Percentiles rank a stretch among this genome's conserved stretches.
These are phyloP conservation scores for Thunnus maccoyii DNA, from an alignment of 2,113 vertebrate genomes.

Conservation along the genomic window DNA sequence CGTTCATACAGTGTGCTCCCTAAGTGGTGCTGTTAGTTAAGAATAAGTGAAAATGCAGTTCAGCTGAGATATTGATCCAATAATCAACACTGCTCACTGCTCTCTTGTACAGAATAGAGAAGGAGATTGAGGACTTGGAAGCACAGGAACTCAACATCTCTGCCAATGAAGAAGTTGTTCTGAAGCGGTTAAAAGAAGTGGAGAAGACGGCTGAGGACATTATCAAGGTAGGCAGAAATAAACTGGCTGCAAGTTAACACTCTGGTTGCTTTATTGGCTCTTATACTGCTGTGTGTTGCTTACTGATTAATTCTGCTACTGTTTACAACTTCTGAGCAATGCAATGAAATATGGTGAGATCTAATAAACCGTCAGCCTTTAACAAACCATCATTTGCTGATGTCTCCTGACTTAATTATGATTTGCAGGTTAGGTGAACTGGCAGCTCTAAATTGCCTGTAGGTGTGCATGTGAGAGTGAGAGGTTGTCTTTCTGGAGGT, in stretches of 20 bases:
- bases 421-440: no score
- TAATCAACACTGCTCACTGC: background rate
- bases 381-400: background rate
- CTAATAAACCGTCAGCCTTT: background rate
- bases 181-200: constrained; percentile 92
- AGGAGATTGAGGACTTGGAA: constrained; percentile 91
- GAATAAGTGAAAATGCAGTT: background rate
- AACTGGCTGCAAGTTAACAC: background rate
- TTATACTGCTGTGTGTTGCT: background rate
- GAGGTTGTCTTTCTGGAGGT: no score
- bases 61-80: background rate
- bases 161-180: constrained; percentile 89
- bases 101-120: constrained; percentile 86
- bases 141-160: constrained; percentile 91
- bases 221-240: constrained; percentile 88
- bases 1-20: background rate
- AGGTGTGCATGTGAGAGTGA: background rate
- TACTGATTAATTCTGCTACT: background rate
- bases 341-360: background rate
- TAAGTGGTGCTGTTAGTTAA: background rate
- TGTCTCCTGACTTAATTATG: background rate
- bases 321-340: background rate
- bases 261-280: background rate
- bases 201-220: constrained; percentile 95
- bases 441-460: no score